These are phyloP conservation scores for Coptodon bakossiorum DNA, from an alignment of 2,113 vertebrate genomes.

Conservation along the genomic window DNA sequence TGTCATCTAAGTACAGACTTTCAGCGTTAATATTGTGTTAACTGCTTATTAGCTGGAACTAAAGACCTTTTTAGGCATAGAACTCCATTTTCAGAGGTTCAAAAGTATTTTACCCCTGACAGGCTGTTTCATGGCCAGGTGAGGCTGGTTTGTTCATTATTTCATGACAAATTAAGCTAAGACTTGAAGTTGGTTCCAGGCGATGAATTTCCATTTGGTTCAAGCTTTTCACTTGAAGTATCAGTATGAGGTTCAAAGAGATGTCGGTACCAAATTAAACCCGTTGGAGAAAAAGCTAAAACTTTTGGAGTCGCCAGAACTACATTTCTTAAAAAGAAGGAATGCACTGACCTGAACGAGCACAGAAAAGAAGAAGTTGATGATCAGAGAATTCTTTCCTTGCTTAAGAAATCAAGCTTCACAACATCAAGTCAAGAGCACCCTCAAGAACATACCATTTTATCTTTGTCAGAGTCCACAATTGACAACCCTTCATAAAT, in stretches of 20 bases:
- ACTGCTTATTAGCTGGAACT: neutral
- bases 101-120: neutral
- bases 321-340: neutral
- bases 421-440: neutral
- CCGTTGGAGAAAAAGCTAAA: neutral
- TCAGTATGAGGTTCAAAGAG: neutral
- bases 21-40: neutral
- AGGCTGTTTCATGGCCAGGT: neutral
- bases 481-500: neutral
- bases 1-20: neutral
- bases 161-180: neutral
- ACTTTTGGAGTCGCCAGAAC: neutral
- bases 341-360: neutral
- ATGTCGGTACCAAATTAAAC: neutral
- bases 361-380: neutral
- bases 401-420: neutral
- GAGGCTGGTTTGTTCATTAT: neutral
- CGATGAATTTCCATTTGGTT: fast-evolving
- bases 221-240: neutral
- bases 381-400: neutral
- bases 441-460: neutral
- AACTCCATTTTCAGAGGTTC: neutral
- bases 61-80: neutral
- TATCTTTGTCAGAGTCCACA: neutral
- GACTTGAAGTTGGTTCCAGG: neutral